Percentiles rank a stretch among this genome's conserved stretches.
Conservation (phyloP, 2,113 vertebrate species). For the Menidia beryllina region DNA sequence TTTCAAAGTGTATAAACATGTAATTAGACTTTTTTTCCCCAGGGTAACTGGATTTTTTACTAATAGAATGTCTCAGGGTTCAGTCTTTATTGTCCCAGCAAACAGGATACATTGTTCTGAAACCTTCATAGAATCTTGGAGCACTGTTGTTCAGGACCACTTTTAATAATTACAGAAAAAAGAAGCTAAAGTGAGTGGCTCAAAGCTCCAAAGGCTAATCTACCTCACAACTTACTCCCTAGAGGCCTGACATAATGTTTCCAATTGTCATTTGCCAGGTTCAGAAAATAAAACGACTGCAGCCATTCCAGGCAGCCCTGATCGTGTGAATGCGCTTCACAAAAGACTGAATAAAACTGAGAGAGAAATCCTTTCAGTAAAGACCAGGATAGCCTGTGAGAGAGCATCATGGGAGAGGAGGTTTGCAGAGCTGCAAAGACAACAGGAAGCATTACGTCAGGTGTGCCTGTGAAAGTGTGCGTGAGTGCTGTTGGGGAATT, state of each 20-base stretch:
- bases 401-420: conserved; percentile 84
- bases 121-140: no score
- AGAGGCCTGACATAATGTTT: background rate
- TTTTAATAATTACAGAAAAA: no score
- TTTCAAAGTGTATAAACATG: no score
- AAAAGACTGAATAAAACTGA: conserved; percentile 81
- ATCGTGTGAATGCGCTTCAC: conserved; percentile 59
- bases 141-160: no score
- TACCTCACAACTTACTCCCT: background rate
- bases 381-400: conserved; percentile 81
- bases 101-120: no score
- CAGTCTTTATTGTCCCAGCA: no score
- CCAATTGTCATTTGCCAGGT: conserved; percentile 25
- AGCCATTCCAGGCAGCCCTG: conserved; percentile 55
- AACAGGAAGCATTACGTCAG: conserved; percentile 79
- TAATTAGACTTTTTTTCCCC: no score
- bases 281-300: conserved; percentile 40
- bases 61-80: no score
- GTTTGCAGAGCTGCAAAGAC: conserved; percentile 83
- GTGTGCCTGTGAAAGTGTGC: conserved; percentile 54
- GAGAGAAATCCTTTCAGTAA: conserved; percentile 80
- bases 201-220: background rate
- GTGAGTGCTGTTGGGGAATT: background rate
- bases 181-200: no score
- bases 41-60: no score